These are phyloP conservation scores for Nemoura dubitans DNA, from an alignment of 2,888 invertebrate genomes.

Conservation along the genomic window DNA sequence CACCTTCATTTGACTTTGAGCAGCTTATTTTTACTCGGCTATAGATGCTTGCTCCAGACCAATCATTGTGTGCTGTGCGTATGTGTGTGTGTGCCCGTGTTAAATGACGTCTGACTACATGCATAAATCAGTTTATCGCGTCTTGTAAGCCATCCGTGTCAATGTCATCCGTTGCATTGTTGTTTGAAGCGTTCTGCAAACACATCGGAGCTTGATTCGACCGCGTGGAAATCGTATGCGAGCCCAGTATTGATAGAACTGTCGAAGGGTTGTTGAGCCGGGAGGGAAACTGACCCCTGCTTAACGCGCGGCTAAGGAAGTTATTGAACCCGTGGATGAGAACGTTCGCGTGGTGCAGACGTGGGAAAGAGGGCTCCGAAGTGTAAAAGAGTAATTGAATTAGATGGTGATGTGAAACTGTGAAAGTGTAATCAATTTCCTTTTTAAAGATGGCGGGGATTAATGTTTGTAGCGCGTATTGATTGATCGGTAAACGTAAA, in stretches of 20 bases:
- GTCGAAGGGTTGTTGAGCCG: neutral
- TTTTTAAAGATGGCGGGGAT: neutral
- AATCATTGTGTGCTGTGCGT: neutral
- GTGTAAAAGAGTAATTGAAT: neutral
- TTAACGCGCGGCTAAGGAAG: neutral
- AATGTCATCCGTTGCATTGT: neutral
- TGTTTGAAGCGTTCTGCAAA: neutral
- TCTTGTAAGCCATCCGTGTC: neutral
- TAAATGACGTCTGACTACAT: slow-evolving; percentile 16
- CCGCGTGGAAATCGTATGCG: neutral
- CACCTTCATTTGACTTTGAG: slow-evolving; percentile 41
- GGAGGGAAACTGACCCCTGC: neutral
- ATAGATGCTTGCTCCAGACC: neutral
- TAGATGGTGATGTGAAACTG: neutral
- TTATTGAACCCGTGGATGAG: neutral
- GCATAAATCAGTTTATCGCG: slow-evolving; percentile 24
- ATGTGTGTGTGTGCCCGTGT: neutral
- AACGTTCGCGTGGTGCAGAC: too few species aligned
- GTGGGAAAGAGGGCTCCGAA: too few species aligned
- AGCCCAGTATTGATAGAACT: neutral
- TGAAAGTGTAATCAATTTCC: neutral
- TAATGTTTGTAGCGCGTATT: neutral
- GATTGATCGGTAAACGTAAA: neutral
- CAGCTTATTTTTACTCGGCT: slow-evolving; percentile 43
- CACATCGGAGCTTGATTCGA: neutral